Percentiles rank a stretch among this genome's conserved stretches.
Evolutionary conservation across 2,797 vertebrate species (phyloP).

Genomic region (Hozukius guyotensis): DNA sequence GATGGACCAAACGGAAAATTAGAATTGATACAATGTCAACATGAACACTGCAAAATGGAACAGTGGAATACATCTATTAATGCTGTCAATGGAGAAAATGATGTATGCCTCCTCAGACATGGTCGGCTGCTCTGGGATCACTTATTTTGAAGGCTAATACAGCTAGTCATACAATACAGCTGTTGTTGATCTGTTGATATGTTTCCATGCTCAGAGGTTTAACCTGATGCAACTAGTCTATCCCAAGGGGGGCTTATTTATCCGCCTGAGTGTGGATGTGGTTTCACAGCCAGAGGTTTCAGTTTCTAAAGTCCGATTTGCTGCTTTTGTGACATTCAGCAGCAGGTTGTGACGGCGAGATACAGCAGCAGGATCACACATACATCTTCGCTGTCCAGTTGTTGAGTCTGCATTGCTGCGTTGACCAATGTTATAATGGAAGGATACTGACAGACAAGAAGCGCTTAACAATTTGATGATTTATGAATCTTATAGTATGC

Average conservation of each 20-base stretch:
- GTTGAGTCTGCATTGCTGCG: not conserved
- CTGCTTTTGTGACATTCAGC: not conserved
- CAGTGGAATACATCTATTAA: too few relatives aligned
- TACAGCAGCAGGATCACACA: not conserved
- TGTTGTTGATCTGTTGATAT: too few relatives aligned
- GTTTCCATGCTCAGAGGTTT: too few relatives aligned
- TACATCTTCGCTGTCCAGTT: not conserved
- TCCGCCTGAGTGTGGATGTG: too few relatives aligned
- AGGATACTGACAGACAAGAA: not conserved
- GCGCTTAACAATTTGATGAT: not conserved
- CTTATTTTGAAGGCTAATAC: too few relatives aligned
- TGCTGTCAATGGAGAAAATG: too few relatives aligned
- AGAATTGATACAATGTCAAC: not conserved
- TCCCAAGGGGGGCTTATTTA: rapidly evolving
- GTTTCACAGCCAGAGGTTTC: too few relatives aligned
- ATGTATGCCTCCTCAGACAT: too few relatives aligned
- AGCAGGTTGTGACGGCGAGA: not conserved
- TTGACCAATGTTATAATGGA: not conserved
- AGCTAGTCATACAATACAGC: too few relatives aligned
- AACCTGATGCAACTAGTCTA: too few relatives aligned
- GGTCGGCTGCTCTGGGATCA: too few relatives aligned
- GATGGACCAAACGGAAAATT: not conserved
- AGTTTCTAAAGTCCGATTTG: too few relatives aligned
- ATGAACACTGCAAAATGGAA: not conserved
- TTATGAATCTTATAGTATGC: not conserved